Evolutionary conservation across 2,797 vertebrate species (phyloP).

Genomic region (Hydrophis major): DNA sequence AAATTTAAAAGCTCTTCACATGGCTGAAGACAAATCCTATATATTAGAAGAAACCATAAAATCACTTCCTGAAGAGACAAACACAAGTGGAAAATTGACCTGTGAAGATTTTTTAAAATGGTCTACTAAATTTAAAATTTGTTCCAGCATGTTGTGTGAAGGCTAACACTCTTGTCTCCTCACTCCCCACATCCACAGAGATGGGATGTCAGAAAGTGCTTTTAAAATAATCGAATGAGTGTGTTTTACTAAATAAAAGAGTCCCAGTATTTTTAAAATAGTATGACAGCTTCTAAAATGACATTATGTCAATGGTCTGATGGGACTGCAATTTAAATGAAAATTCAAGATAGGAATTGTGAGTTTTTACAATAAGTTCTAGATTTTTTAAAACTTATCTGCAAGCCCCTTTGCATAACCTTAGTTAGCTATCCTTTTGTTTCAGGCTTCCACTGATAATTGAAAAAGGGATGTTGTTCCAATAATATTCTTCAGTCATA

Average conservation of each 20-base stretch:
- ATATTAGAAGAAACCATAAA: conserved; percentile 69
- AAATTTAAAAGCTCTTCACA: conserved; percentile 73
- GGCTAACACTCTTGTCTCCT: not conserved
- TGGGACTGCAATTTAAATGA: not conserved
- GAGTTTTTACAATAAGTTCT: conserved; percentile 19
- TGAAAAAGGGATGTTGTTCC: not conserved
- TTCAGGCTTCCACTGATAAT: conserved; percentile 27
- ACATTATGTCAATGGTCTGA: conserved; percentile 9
- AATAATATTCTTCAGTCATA: not conserved
- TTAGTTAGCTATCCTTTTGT: conserved; percentile 28
- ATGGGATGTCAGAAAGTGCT: conserved; percentile 29
- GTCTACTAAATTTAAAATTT: conserved; percentile 70
- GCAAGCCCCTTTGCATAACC: conserved; percentile 9
- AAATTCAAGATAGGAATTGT: not conserved
- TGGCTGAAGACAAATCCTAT: conserved; percentile 70
- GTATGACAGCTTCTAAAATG: not conserved
- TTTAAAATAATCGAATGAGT: conserved; percentile 30
- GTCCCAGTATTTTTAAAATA: conserved; percentile 21
- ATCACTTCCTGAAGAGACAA: conserved; percentile 68
- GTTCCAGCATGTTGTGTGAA: conserved; percentile 22
- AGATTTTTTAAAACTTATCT: conserved; percentile 11
- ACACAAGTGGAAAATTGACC: conserved; percentile 76
- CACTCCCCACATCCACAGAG: conserved; percentile 3
- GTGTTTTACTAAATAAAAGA: not conserved
- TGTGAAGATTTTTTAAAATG: conserved; percentile 61